Base-by-base conservation (phyloP, 2,113 vertebrate genomes). In the Cisticola juncidis region DNA sequence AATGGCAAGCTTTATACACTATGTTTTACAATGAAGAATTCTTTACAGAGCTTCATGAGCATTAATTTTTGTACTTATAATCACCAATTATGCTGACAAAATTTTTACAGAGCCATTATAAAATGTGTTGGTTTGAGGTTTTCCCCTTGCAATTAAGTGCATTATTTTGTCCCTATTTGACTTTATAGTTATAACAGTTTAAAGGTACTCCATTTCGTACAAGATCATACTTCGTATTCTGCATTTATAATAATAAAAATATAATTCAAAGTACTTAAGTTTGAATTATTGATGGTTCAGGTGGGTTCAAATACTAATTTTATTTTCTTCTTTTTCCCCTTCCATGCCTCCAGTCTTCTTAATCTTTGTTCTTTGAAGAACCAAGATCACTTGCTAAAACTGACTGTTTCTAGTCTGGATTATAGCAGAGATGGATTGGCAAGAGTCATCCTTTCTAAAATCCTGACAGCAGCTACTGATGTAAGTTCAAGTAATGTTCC, bases 391-490 rank as follows among this genome's bases (percentile, higher is more conserved):
- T 98, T 99, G 97, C 97, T 99, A 86, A 99, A 99, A 97, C 95
- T 99, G 85, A 99, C 99, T 16, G 98, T 99, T 88, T 99, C 99
- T 93, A 99, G 99, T 84, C 98, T 99, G 97, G 99, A 99, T 97
- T 99, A 99, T 92, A 99, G 99, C 96, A 98, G 99, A 94, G 99
- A 99, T 86, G 99, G 99, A 29, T 97, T 99, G 91, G 99, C 99
- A 72, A 98, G 99, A 97, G 99, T 99, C 82, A 99, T 99, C 69
- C 99, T 99, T 94, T 99, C 99, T 42, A 99, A 99, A 98, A 99
- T 99, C 94, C 97, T 99, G 94, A 99, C 99, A 28, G 99, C 99
- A 96, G 98, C 99, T 97, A 99, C 99, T 84, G 99, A 99, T 94
- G 99, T 99, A 98, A 98, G 99, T 97, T 88, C 20, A 23, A 12